Base-by-base conservation (phyloP, 1,140 invertebrate genomes). In the Brachionus sp. region DNA sequence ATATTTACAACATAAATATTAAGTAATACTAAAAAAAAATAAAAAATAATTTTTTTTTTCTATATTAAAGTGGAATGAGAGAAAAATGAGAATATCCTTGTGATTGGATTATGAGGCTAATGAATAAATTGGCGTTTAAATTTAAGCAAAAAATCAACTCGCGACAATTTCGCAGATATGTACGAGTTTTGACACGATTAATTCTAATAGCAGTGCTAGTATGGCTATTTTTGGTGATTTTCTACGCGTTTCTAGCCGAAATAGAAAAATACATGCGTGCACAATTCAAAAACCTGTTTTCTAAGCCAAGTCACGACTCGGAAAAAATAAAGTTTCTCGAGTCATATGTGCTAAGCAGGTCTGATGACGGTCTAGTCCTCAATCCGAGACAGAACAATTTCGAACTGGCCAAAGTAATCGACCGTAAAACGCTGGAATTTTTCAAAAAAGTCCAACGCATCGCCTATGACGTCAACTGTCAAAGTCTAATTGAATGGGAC, bases 401-500 rank as follows among this genome's bases (percentile, higher is more conserved):
- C 12, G 16, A 75, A 23, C 25, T 44, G 44, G 39, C 70, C 42
- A 46, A 75, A 25, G 44, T 75, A 10, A 75, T 75, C 19, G 70
- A 75, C 29, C 16, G 23, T 23, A 75, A 75, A 33, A 44, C 70
- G 1, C 57, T 80, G 33, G 62, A 80, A 23, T 80, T 80, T 62
- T 62, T 57, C 39, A 29, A 66, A 39, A 80, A 42, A 62, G 57
- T 80, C 39, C 50, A 66, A 42, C 46, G 77, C 25, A 10, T 23
- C 23, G 62, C 3, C 33, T 80, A 80, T 33, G 77, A 57, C 29
- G 50, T 80, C 33, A 66, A 80, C 62, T 80, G 77, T 50, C 77
- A 80, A 29, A 62, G 19, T 23, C 13, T 80, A 12, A 80, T 80
- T 10, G 77, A 80, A 80, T 80, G 77, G 77, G 77, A 80, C 16